phyloP scores from a whole-genome alignment of 1,140 invertebrate genomes.

The Dendroctonus ponderosae region DNA sequence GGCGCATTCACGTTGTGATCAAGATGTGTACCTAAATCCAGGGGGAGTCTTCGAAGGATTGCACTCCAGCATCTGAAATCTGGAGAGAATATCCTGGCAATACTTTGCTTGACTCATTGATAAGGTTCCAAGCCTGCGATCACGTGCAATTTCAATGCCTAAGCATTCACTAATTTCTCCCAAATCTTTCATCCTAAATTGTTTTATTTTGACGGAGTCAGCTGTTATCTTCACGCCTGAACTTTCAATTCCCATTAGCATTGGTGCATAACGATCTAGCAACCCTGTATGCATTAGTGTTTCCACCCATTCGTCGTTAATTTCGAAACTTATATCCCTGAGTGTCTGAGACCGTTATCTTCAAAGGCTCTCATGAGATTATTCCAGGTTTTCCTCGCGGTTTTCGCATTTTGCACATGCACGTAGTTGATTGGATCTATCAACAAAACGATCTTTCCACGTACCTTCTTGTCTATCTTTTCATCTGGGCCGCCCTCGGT shows the following conservation, averaged over 20 bases:
- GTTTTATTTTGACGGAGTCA: background rate
- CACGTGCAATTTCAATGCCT: background rate
- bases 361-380: constrained; percentile 28
- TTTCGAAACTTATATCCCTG: constrained; percentile 33
- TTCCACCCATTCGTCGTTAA: constrained; percentile 41
- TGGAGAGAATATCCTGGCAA: background rate
- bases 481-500: no score
- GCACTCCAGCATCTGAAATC: background rate
- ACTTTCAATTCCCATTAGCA: no score
- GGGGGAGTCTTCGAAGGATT: background rate
- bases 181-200: background rate
- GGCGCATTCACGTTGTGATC: background rate
- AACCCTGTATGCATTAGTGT: constrained; percentile 41
- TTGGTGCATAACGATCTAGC: constrained; percentile 41
- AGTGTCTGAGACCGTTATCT: constrained; percentile 30
- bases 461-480: no score
- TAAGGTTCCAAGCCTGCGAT: no score
- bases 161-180: background rate
- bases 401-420: constrained; percentile 23
- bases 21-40: background rate
- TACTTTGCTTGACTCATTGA: background rate
- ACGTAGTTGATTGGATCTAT: constrained; percentile 20
- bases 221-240: constrained; percentile 1
- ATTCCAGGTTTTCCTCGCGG: constrained; percentile 27
- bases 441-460: constrained; percentile 33